A percentile compares a stretch with the other conserved stretches of the same genome.
phyloP scores from a whole-genome alignment of 2,888 invertebrate species.

The Plagiodera versicolora region DNA sequence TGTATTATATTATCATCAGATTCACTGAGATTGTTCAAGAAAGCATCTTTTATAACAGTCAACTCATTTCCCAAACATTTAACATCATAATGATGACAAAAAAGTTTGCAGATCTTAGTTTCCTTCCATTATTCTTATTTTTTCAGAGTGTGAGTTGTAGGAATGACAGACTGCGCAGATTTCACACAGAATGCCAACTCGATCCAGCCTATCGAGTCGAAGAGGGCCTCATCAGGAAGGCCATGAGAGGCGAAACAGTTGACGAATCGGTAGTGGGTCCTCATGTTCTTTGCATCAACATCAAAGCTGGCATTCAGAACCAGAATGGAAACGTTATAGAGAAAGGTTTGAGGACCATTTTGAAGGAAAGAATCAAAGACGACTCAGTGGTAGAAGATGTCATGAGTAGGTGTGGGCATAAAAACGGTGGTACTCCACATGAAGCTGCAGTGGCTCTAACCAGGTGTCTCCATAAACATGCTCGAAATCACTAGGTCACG shows the following conservation, averaged over 20 bases:
- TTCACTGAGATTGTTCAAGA: too few species aligned
- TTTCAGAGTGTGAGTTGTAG: background rate
- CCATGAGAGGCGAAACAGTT: background rate
- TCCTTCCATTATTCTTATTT: too few species aligned
- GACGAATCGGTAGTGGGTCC: background rate
- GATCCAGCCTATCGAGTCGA: background rate
- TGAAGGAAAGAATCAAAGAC: background rate
- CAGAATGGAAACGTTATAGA: background rate
- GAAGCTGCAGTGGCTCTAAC: background rate
- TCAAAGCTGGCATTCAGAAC: background rate
- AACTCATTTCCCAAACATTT: too few species aligned
- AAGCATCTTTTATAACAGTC: too few species aligned
- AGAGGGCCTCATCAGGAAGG: background rate
- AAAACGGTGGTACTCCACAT: background rate
- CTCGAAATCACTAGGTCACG: background rate
- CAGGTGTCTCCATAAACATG: background rate
- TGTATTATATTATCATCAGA: too few species aligned
- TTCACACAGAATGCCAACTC: background rate
- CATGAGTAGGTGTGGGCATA: background rate
- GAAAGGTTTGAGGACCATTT: background rate
- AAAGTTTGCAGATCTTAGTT: too few species aligned
- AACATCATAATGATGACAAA: too few species aligned
- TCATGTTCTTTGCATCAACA: conserved; percentile 9
- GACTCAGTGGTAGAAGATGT: background rate
- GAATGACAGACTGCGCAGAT: background rate